Evolutionary conservation across 2,113 vertebrate genomes (phyloP).

Genomic region (Sturnira hondurensis): DNA sequence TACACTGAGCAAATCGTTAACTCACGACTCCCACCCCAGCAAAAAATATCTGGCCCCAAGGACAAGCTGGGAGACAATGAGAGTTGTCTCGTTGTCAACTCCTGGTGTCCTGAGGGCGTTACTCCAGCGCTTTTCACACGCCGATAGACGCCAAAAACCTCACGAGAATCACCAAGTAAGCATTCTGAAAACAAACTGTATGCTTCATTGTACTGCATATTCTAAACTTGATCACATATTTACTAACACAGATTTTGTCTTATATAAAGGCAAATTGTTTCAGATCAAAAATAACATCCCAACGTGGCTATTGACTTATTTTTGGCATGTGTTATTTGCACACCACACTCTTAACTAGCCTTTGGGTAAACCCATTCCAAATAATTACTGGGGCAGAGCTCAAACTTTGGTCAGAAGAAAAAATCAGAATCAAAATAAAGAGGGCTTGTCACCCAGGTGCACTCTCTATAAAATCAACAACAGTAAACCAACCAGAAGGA

Average conservation of each 20-base stretch:
- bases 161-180: neutral
- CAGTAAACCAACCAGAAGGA: neutral
- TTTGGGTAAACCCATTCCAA: neutral
- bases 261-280: neutral
- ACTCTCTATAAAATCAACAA: neutral
- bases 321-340: neutral
- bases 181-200: neutral
- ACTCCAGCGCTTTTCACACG: neutral
- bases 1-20: neutral
- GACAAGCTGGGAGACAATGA: neutral
- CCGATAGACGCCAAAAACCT: neutral
- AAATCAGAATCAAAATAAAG: neutral
- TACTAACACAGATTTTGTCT: neutral
- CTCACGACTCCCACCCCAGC: neutral
- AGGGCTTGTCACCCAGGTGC: neutral
- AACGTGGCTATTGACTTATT: neutral
- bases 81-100: neutral
- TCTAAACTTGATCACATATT: neutral
- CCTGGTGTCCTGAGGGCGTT: neutral
- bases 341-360: neutral
- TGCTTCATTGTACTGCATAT: neutral
- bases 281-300: slow-evolving; percentile 1
- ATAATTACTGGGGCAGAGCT: neutral
- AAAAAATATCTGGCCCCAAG: neutral
- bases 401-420: neutral